Evolutionary conservation across 2,113 vertebrate species (phyloP).

Genomic region (Embiotoca jacksoni): DNA sequence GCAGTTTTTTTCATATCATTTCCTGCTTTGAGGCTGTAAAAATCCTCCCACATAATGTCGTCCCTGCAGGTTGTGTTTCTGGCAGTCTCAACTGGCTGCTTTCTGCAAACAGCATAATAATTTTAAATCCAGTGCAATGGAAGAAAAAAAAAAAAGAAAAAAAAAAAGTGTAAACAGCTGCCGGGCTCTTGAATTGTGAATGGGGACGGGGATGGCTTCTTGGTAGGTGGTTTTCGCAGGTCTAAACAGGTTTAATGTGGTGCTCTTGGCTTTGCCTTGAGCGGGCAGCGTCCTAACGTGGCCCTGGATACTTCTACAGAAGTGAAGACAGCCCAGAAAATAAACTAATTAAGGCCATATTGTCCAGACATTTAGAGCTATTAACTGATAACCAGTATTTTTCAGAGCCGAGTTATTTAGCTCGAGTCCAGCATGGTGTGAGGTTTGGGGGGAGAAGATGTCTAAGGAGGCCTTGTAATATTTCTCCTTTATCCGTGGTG

Average conservation of each 20-base stretch:
- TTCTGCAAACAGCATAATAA: constrained; percentile 48
- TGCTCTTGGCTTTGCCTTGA: constrained; percentile 36
- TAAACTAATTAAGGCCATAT: not conserved
- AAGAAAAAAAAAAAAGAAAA: not conserved
- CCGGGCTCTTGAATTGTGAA: constrained; percentile 22
- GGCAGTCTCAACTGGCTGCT: constrained; percentile 32
- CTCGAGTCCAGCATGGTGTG: not conserved
- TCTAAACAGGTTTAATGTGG: constrained; percentile 45
- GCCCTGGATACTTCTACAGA: not conserved
- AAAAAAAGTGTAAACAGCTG: not conserved
- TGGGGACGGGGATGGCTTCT: constrained; percentile 16
- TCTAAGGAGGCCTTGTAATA: not conserved
- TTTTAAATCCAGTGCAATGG: constrained; percentile 29
- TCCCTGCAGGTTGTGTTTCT: constrained; percentile 49
- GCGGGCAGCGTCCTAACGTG: constrained; percentile 18
- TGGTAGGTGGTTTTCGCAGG: constrained; percentile 50
- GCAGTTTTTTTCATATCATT: constrained; percentile 37
- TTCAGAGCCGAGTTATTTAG: constrained; percentile 5
- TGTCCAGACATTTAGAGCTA: not conserved
- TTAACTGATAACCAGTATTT: not conserved
- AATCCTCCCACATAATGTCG: constrained; percentile 16
- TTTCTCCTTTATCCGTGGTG: not conserved
- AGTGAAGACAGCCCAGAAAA: not conserved
- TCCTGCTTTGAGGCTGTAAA: constrained; percentile 5
- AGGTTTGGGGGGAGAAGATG: not conserved